Evolutionary conservation across 2,888 invertebrate genomes (phyloP).

Genomic region (Diadromus collaris): DNA sequence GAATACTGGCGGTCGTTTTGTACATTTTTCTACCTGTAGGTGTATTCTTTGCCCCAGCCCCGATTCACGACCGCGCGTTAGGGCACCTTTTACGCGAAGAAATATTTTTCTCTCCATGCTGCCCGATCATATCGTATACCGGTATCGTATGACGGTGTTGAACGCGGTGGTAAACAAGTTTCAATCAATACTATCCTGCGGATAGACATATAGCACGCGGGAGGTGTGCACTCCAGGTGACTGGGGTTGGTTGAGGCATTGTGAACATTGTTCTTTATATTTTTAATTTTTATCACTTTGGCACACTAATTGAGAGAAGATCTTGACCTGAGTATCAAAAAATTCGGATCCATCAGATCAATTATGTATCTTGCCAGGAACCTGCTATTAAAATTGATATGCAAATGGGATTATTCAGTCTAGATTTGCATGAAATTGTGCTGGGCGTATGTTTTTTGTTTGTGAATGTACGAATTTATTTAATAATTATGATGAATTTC

Average conservation of each 20-base stretch:
- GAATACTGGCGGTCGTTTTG: constrained; percentile 31
- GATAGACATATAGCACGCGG: neutral
- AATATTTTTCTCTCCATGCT: constrained; percentile 36
- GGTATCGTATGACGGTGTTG: neutral
- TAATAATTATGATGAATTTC: no score
- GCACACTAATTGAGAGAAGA: neutral
- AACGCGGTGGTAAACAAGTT: constrained; percentile 45
- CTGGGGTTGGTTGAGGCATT: neutral
- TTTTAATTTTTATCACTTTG: neutral
- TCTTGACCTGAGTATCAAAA: neutral
- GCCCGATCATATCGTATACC: constrained; percentile 15
- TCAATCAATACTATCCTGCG: constrained; percentile 36
- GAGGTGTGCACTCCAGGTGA: neutral
- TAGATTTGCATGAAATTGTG: neutral
- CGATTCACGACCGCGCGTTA: constrained; percentile 34
- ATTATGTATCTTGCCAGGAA: neutral
- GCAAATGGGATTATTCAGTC: neutral
- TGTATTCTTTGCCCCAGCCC: constrained; percentile 15
- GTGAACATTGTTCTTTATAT: neutral
- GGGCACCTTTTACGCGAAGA: constrained; percentile 33
- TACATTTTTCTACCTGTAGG: neutral
- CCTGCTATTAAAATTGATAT: neutral
- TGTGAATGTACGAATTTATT: neutral
- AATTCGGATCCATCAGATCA: neutral
- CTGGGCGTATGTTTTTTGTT: neutral